These are phyloP conservation scores for Pipistrellus kuhlii DNA, from an alignment of 2,797 vertebrate genomes.

Conservation along the genomic window DNA sequence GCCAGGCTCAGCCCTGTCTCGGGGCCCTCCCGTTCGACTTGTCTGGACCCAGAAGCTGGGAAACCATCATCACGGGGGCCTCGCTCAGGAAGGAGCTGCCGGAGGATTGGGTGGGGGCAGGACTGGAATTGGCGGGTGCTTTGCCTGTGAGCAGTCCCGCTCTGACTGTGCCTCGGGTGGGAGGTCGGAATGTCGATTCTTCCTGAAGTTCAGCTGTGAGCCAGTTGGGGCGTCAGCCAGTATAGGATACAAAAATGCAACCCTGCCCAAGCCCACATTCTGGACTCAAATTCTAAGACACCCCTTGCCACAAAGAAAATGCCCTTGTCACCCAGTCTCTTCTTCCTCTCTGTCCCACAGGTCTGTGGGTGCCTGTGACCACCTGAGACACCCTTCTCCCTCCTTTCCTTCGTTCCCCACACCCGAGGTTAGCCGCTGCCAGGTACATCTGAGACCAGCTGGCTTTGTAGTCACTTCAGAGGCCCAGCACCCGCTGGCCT, in stretches of 20 bases:
- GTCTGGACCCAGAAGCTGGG: slow-evolving; percentile 46
- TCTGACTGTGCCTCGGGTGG: background rate
- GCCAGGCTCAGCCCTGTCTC: background rate
- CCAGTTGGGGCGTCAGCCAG: background rate
- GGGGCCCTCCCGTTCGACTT: background rate
- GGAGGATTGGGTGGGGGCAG: background rate
- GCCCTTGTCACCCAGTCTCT: background rate
- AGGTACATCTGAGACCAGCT: background rate
- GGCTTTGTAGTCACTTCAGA: background rate
- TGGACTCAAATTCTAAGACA: background rate
- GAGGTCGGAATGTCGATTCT: background rate
- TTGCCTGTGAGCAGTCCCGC: background rate
- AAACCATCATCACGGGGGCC: background rate
- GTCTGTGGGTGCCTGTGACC: background rate
- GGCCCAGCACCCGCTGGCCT: background rate
- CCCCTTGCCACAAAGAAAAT: background rate
- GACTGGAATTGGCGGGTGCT: background rate
- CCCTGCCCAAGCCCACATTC: background rate
- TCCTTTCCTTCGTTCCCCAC: background rate
- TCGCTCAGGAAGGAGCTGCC: slow-evolving; percentile 16
- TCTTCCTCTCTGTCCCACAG: background rate
- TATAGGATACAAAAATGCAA: background rate
- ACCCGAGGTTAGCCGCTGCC: background rate
- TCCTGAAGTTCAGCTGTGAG: background rate
- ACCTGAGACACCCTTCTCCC: background rate